A percentile compares a stretch with the other conserved stretches of the same genome.
Conservation (phyloP, 1,140 invertebrate genomes). For the Belonocnema kinseyi region DNA sequence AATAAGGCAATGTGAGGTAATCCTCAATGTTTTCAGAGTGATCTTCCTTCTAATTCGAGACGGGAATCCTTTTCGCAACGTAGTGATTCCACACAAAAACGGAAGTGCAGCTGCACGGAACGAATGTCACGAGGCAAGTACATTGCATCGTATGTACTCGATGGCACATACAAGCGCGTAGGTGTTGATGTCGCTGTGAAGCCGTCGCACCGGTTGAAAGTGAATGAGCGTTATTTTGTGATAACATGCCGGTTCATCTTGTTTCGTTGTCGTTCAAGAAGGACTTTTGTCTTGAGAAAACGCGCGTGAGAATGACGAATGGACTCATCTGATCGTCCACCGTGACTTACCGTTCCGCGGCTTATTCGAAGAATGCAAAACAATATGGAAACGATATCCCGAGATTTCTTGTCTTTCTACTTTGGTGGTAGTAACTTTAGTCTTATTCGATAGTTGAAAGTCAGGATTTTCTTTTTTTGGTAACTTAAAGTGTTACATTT, state of each 20-base stretch:
- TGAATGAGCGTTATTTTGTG: conserved; percentile 65
- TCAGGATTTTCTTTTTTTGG: too few species aligned
- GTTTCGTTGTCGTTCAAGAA: conserved; percentile 41
- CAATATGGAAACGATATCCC: neutral
- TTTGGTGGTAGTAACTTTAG: too few species aligned
- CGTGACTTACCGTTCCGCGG: neutral
- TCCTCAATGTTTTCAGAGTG: neutral
- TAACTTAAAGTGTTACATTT: too few species aligned
- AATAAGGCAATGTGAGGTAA: neutral
- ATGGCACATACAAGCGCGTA: conserved; percentile 47
- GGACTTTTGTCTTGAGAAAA: conserved; percentile 50
- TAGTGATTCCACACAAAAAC: conserved; percentile 43
- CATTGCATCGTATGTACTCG: conserved; percentile 41
- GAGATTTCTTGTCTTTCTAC: neutral
- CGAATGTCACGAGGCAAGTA: conserved; percentile 54
- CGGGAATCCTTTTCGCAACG: neutral
- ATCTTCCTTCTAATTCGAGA: neutral
- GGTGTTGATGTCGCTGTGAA: conserved; percentile 54
- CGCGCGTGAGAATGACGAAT: conserved; percentile 52
- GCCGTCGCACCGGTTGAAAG: conserved; percentile 67
- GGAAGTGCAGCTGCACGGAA: conserved; percentile 58
- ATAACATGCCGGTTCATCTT: conserved; percentile 45
- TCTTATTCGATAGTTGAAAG: too few species aligned
- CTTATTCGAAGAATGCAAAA: neutral
- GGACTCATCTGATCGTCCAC: neutral